A percentile compares a stretch with the other conserved stretches of the same genome.
These are phyloP conservation scores for Toxotes chatareus DNA, from an alignment of 2,113 vertebrate species.

Conservation along the genomic window DNA sequence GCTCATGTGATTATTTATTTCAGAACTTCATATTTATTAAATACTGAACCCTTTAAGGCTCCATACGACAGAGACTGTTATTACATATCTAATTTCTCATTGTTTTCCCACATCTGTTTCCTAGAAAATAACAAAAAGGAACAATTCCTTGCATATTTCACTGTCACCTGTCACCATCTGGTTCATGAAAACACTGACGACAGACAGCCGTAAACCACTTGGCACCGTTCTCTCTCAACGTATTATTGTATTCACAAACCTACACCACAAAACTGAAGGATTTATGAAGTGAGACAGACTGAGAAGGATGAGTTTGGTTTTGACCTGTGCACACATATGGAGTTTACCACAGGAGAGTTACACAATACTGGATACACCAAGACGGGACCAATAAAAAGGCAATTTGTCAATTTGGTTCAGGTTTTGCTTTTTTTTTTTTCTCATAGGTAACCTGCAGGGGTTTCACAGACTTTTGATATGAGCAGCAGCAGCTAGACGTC, in stretches of 20 bases:
- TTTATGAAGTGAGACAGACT: constrained; percentile 69
- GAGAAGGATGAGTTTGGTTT: constrained; percentile 61
- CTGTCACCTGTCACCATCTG: constrained; percentile 71
- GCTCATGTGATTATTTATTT: too few species aligned
- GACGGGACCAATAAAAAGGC: constrained; percentile 56
- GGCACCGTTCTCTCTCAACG: constrained; percentile 45
- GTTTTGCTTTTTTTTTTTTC: constrained; percentile 12
- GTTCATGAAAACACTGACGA: constrained; percentile 42
- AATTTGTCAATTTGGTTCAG: constrained; percentile 65
- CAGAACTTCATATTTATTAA: neutral
- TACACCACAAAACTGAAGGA: constrained; percentile 53
- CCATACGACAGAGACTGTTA: too few species aligned
- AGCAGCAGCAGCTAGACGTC: constrained; percentile 37
- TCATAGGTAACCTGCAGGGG: constrained; percentile 9
- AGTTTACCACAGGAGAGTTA: constrained; percentile 54
- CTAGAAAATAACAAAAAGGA: constrained; percentile 4
- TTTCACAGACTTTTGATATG: constrained; percentile 18
- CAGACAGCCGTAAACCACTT: constrained; percentile 63
- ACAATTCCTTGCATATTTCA: constrained; percentile 40
- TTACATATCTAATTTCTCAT: neutral
- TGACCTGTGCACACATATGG: constrained; percentile 52
- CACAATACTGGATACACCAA: constrained; percentile 42
- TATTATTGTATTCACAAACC: constrained; percentile 53
- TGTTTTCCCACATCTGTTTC: constrained; percentile 30
- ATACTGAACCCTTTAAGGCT: too few species aligned